Base-by-base conservation (phyloP, 92 coral and sea anemone species). In the Bergia puertoricense region DNA sequence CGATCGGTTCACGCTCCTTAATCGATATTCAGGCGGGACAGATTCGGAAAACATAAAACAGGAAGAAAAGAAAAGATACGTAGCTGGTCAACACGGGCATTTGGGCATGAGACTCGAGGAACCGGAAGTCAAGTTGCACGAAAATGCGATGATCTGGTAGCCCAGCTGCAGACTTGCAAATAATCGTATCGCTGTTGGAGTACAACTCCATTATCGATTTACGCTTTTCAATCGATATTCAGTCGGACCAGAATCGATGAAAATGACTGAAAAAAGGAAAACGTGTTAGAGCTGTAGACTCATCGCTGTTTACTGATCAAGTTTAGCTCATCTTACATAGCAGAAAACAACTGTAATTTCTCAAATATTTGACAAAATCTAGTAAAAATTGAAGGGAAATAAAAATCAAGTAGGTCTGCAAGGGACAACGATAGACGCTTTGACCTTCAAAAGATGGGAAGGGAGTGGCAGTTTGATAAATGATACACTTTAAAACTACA, bases 141-240 rank as follows among this genome's bases (percentile, higher is more conserved):
- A 84, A 71, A 84, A 84, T 46, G 87, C 87, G 13, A 84, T 84
- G 87, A 84, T 84, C 45, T 84, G 87, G 87, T 84, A 84, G 74
- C n/a, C 36, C 1, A 78, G 43, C 14, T 36, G 8, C 18, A 50
- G 56, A 30, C 15, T 15, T 30, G 8, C 23, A 54, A 54, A 10
- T 54, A 7, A 1, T 62, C n/a, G 69, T 16, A 4, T 16, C 8
- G 69, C 0, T 23, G 30, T 62, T 13, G 5, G 13, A 2, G 46
- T 72, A 37, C 79, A 84, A 44, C 78, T 84, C 48, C 79, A 71
- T 37, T 56, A 84, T 48, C 77, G 68, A 71, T 84, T 69, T 71
- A 84, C 79, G 18, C 78, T 84, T 84, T 62, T 82, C 39, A 72
- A 84, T 44, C 87, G 87, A 84, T 71, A 72, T 37, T 72, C 87